Conservation (phyloP, 2,797 vertebrate genomes). For the Pogoniulus pusillus region DNA sequence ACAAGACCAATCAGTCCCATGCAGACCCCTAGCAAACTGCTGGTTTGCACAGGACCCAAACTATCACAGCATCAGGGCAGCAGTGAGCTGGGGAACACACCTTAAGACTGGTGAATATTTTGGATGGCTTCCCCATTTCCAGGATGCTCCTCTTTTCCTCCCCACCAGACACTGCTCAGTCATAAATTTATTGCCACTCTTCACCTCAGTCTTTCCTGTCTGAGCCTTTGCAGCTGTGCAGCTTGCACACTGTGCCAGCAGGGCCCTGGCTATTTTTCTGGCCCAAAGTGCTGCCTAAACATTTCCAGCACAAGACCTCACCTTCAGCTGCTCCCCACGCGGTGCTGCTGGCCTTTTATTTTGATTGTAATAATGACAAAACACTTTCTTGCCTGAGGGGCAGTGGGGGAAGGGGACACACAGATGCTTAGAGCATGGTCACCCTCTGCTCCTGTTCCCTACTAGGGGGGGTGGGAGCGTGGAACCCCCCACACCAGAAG, state of each 20-base stretch:
- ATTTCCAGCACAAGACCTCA: not conserved
- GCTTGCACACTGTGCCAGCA: not conserved
- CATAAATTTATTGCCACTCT: not conserved
- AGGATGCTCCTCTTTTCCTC: not conserved
- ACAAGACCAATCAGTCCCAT: not conserved
- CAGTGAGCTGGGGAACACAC: not conserved
- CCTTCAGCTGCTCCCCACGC: not conserved
- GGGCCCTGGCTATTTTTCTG: not conserved
- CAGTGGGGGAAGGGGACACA: not conserved
- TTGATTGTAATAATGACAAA: not conserved
- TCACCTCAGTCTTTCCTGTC: not conserved
- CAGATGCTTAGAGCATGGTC: accelerated
- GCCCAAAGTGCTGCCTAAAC: not conserved
- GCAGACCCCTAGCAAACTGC: not conserved
- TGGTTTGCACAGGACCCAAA: not conserved
- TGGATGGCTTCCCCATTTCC: not conserved
- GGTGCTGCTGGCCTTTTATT: not conserved
- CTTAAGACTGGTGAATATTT: not conserved
- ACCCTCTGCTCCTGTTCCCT: not conserved
- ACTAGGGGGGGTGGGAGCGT: accelerated
- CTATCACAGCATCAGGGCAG: slow-evolving; percentile 72
- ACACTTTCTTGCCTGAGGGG: not conserved
- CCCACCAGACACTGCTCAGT: not conserved
- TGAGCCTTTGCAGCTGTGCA: not conserved
- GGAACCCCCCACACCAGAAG: not conserved